A percentile compares a stretch with the other conserved stretches of the same genome.
phyloP scores from a whole-genome alignment of 2,888 invertebrate species.

The Schrankia costaestrigalis region DNA sequence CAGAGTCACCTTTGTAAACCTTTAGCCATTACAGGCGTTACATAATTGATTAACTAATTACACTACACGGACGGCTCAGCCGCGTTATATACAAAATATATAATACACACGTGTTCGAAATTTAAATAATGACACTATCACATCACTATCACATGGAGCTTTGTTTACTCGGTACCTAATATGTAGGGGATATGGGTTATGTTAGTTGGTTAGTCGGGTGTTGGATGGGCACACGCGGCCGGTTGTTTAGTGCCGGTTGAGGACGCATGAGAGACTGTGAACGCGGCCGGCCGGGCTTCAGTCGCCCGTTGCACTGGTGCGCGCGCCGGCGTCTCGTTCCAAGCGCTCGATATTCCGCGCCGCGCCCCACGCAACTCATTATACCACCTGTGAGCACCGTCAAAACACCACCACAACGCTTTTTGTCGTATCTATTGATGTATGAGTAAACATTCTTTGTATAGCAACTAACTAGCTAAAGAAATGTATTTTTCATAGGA shows the following conservation, averaged over 20 bases:
- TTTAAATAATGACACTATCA: conserved; percentile 27
- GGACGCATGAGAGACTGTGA: conserved; percentile 45
- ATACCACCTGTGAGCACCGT: conserved; percentile 76
- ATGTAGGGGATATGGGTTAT: conserved; percentile 32
- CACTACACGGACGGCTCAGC: conserved; percentile 38
- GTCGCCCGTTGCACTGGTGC: conserved; percentile 58
- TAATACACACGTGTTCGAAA: conserved; percentile 35
- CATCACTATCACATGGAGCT: conserved; percentile 39
- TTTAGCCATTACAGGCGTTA: conserved; percentile 39
- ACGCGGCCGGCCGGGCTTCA: conserved; percentile 58
- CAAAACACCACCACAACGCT: conserved; percentile 70
- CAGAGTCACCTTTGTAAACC: conserved; percentile 25
- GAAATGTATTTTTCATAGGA: no score
- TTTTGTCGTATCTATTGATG: conserved; percentile 38
- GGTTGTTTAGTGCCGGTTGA: conserved; percentile 39
- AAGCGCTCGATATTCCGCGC: conserved; percentile 53
- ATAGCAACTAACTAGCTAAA: no score
- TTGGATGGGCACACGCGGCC: conserved; percentile 52
- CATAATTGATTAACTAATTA: conserved; percentile 59
- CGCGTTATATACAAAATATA: conserved; percentile 24
- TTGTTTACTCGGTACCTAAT: conserved; percentile 41
- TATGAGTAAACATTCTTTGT: no score
- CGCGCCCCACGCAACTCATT: conserved; percentile 66
- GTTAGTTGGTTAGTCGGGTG: conserved; percentile 43
- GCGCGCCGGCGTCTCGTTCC: conserved; percentile 57